Evolutionary conservation across 2,113 vertebrate genomes (phyloP).

Genomic region (Phylloscopus trochiloides): DNA sequence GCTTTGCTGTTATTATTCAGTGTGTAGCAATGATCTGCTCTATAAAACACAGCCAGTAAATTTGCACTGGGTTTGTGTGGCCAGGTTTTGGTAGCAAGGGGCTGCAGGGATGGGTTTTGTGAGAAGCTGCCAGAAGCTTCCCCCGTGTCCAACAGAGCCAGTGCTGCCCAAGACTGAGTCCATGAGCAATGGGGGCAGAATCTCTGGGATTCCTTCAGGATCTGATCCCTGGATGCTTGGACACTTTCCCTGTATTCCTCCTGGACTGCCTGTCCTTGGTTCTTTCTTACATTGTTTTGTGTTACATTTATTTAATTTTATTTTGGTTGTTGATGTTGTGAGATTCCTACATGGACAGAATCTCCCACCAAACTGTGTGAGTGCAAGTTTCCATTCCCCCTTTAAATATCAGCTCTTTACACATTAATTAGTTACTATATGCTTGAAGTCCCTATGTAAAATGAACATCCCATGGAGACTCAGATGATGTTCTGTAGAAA

Average conservation of each 20-base stretch:
- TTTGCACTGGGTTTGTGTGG: neutral
- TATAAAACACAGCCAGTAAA: neutral
- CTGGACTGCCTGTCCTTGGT: neutral
- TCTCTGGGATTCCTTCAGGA: neutral
- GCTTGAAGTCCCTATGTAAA: neutral
- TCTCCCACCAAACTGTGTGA: neutral
- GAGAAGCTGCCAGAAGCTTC: neutral
- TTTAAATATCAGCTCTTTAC: neutral
- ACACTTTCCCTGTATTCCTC: neutral
- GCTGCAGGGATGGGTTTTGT: neutral
- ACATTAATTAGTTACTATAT: neutral
- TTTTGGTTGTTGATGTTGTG: neutral
- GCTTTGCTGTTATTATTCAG: neutral
- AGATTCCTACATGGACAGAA: neutral
- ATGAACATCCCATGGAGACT: neutral
- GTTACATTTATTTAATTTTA: neutral
- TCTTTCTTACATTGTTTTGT: neutral
- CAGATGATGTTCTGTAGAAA: neutral
- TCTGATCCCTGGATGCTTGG: neutral
- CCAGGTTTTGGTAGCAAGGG: neutral
- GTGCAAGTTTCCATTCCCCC: neutral
- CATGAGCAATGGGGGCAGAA: rapidly evolving
- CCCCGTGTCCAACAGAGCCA: rapidly evolving
- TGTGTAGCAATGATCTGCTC: neutral
- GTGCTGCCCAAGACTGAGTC: neutral